These are phyloP conservation scores for Cephus pygmeus DNA, from an alignment of 2,888 invertebrate species.

Conservation along the genomic window DNA sequence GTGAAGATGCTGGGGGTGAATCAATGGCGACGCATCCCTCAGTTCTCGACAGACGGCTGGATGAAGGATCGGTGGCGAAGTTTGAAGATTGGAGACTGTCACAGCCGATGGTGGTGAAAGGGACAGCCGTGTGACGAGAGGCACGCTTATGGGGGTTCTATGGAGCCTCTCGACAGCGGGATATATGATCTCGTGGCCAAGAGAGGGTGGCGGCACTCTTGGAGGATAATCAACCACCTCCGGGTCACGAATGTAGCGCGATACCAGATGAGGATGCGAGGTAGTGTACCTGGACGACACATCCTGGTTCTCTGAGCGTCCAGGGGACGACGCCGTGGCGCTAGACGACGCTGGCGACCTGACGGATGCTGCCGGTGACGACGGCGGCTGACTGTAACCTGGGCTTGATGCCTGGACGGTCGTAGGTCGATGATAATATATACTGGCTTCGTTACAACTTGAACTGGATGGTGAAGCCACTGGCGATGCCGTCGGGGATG, in stretches of 20 bases:
- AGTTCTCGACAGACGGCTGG: constrained; percentile 49
- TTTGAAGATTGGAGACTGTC: constrained; percentile 51
- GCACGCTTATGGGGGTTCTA: constrained; percentile 53
- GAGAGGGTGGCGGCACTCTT: constrained; percentile 31
- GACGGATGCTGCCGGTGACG: constrained; percentile 58
- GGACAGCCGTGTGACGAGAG: constrained; percentile 55
- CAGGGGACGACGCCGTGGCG: constrained; percentile 59
- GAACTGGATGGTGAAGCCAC: constrained; percentile 60
- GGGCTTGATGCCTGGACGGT: constrained; percentile 48
- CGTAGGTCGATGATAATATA: constrained; percentile 41
- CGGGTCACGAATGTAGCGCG: constrained; percentile 36
- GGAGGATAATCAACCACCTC: constrained; percentile 46
- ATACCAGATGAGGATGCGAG: constrained; percentile 15
- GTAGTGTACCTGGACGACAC: constrained; percentile 46
- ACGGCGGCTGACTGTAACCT: constrained; percentile 53
- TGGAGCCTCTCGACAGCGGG: constrained; percentile 54
- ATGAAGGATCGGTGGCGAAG: constrained; percentile 49
- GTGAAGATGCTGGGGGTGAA: constrained; percentile 46
- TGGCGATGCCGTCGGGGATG: constrained; percentile 45
- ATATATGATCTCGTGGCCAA: constrained; percentile 47
- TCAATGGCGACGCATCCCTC: constrained; percentile 37
- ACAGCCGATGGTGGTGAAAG: constrained; percentile 65
- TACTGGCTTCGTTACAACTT: constrained; percentile 46
- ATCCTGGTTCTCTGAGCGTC: constrained; percentile 51
- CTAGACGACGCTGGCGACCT: constrained; percentile 60